phyloP scores from a whole-genome alignment of 2,797 vertebrate species.

The Alosa sapidissima region DNA sequence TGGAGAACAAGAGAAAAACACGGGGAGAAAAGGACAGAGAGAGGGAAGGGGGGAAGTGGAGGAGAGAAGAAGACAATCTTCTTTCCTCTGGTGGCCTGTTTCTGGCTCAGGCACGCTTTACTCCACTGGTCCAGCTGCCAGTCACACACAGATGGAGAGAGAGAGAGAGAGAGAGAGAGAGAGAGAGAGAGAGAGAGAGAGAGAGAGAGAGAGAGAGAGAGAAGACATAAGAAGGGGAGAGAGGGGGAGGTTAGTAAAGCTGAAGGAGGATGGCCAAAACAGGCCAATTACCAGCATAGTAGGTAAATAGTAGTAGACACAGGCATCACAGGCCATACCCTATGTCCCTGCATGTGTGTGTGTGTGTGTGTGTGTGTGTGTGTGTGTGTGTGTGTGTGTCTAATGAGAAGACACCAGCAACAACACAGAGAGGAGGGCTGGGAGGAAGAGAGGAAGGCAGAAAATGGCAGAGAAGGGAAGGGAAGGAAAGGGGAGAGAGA shows the following conservation, averaged over 20 bases:
- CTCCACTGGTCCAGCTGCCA: not conserved
- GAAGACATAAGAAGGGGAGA: constrained; percentile 48
- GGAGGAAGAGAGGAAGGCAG: constrained; percentile 17
- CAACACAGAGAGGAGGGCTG: constrained; percentile 46
- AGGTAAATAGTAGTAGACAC: constrained; percentile 76
- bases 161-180: constrained; percentile 24
- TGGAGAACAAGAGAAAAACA: constrained; percentile 25
- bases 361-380: not conserved
- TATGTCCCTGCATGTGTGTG: constrained; percentile 49
- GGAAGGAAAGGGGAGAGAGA: constrained; percentile 30
- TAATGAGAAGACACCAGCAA: constrained; percentile 38
- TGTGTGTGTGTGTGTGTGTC: not conserved
- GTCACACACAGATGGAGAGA: not conserved
- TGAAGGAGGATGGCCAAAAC: constrained; percentile 54
- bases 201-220: constrained; percentile 45
- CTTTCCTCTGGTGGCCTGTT: constrained; percentile 1
- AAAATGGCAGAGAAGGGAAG: not conserved
- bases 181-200: constrained; percentile 14
- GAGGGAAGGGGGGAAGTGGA: constrained; percentile 52
- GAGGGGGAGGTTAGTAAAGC: constrained; percentile 48
- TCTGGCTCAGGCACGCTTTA: not conserved
- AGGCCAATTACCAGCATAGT: constrained; percentile 73
- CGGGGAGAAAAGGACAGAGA: constrained; percentile 55
- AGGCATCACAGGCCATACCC: constrained; percentile 61
- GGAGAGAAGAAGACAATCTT: not conserved